These are phyloP conservation scores for Papilio aristodemus DNA, from an alignment of 1,140 invertebrate species.

Conservation along the genomic window DNA sequence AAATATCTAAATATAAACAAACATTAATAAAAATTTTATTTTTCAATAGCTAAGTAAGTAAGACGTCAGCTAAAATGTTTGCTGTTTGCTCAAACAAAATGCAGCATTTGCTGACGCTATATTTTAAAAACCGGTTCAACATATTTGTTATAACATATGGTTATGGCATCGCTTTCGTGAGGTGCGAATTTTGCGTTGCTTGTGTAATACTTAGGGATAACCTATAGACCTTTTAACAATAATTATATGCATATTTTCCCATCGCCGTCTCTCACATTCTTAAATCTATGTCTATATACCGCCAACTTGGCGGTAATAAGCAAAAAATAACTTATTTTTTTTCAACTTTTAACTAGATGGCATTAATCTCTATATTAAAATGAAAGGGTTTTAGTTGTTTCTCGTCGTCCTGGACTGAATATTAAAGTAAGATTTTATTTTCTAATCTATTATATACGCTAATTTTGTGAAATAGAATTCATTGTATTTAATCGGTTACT, in stretches of 20 bases:
- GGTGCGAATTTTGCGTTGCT: neutral
- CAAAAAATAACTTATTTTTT: no score
- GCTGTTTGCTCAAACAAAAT: constrained; percentile 13
- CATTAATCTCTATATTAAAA: no score
- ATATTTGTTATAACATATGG: constrained; percentile 31
- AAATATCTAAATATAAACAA: neutral
- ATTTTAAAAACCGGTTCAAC: constrained; percentile 25
- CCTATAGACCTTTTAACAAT: neutral
- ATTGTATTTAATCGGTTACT: no score
- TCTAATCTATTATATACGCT: no score
- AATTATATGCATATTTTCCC: neutral
- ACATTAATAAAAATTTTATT: neutral
- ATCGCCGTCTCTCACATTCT: no score
- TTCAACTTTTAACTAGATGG: no score
- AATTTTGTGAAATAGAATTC: no score
- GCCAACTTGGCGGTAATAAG: no score
- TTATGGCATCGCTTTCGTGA: constrained; percentile 19
- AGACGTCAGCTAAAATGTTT: neutral
- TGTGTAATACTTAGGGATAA: constrained; percentile 10
- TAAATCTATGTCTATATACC: no score
- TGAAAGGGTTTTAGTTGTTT: no score
- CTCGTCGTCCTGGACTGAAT: no score
- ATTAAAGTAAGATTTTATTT: no score
- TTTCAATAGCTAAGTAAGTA: neutral
- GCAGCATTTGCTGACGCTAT: neutral